Base-by-base conservation (phyloP, 2,113 vertebrate species). In the Daubentonia madagascariensis region DNA sequence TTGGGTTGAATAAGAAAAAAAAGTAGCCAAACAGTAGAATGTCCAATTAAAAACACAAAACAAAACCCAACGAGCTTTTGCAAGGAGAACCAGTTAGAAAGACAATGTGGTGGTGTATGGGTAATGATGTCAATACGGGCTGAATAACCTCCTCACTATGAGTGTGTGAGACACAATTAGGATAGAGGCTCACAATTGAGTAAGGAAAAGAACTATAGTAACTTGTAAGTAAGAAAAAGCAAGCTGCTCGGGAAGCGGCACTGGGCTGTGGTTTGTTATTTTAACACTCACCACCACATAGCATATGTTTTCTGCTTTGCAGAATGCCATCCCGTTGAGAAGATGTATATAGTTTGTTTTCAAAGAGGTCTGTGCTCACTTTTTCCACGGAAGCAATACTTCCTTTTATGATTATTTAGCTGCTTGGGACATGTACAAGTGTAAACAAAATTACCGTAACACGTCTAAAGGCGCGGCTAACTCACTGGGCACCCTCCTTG, bases 321-420 rank as follows among this genome's bases (percentile, higher is more conserved):
- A 85, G 75, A 84, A 91, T 73, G 18, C 28, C 45, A 84, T 65
- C 18, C 8, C 18, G 32, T 65, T 50, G 61, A 81, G 75, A 87
- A 83, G 50, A 96, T 50, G 17, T 54, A 75, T 17, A 16, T 25
- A 68, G 83, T 91, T 96, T 91, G 28, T 85, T 95, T 97, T 67
- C 40, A 52, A 63, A 95, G 50, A 16, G 13, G 16, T 52, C 63
- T 89, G 30, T 25, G 54, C 43, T 63, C 75, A 57, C 13, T 67
- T 93, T 93, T 81, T 85, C 35, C 35, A 35, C n/a, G 50, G 50
- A 73, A 50, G 57, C 40, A 54, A 45, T 67, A 43, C 67, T 90
- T 75, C 37, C 25, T 63, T 76, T 85, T 32, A 45, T 52, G 68
- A 79, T 75, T 75, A 81, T 25, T 89, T 90, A 90, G 45, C 65